Percentiles rank a stretch among this genome's conserved stretches.
phyloP scores from a whole-genome alignment of 1,140 invertebrate genomes.

The Neodiprion lecontei region DNA sequence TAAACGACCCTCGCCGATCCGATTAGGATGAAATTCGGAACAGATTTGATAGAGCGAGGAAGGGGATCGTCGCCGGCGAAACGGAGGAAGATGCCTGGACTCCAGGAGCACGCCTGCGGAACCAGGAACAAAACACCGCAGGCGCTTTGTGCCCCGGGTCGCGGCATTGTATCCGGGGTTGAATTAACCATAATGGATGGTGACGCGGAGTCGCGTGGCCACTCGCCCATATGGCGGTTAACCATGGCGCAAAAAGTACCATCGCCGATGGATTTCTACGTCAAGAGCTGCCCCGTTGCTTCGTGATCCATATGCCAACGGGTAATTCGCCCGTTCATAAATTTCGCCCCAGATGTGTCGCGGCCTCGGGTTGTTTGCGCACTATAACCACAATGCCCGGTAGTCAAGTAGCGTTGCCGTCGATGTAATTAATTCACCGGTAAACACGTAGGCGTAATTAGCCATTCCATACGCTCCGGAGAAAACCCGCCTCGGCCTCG shows the following conservation, averaged over 20 bases:
- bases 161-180: background rate
- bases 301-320: background rate
- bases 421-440: background rate
- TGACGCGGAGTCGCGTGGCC: too few relatives aligned
- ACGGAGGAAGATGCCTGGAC: background rate
- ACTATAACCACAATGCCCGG: background rate
- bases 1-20: too few relatives aligned
- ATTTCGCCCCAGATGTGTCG: background rate
- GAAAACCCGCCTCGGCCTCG: background rate
- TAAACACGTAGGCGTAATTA: background rate
- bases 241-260: background rate
- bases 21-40: too few relatives aligned
- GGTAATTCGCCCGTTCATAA: background rate
- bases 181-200: background rate
- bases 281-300: too few relatives aligned
- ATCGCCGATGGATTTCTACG: background rate
- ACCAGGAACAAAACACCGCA: constrained; percentile 5
- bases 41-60: too few relatives aligned
- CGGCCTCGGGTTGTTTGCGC: background rate
- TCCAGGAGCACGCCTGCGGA: background rate
- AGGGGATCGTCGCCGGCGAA: background rate
- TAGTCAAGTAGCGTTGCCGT: background rate
- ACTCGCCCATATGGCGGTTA: background rate
- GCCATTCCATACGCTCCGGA: background rate
- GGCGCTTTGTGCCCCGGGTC: background rate